These are phyloP conservation scores for human DNA, from an alignment of 2,113 vertebrate genomes.

Conservation along the genomic window GRCh38 chr3:182184501-182185000, in stretches of 20 bases:
- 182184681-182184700: slow-evolving; percentile 63
- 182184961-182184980: not conserved
- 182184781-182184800: slow-evolving; percentile 62
- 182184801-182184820: slow-evolving; percentile 55
- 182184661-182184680: slow-evolving; percentile 68
- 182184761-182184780: not conserved
- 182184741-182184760: not conserved
- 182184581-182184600: not conserved
- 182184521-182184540: slow-evolving; percentile 21
- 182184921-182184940: not conserved
- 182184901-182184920: not conserved
- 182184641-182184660: slow-evolving; percentile 65
- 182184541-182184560: slow-evolving; percentile 38
- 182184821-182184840: not conserved
- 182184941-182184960: not conserved
- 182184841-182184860: slow-evolving; percentile 30
- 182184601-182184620: slow-evolving; percentile 48
- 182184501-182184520: not conserved
- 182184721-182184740: slow-evolving; percentile 41
- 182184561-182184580: not conserved
- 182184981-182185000: not conserved
- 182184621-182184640: slow-evolving; percentile 52
- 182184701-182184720: slow-evolving; percentile 65
- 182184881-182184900: slow-evolving; percentile 46
- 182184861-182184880: slow-evolving; percentile 53